Conservation (phyloP, 2,797 vertebrate species). For the Columba guinea region DNA sequence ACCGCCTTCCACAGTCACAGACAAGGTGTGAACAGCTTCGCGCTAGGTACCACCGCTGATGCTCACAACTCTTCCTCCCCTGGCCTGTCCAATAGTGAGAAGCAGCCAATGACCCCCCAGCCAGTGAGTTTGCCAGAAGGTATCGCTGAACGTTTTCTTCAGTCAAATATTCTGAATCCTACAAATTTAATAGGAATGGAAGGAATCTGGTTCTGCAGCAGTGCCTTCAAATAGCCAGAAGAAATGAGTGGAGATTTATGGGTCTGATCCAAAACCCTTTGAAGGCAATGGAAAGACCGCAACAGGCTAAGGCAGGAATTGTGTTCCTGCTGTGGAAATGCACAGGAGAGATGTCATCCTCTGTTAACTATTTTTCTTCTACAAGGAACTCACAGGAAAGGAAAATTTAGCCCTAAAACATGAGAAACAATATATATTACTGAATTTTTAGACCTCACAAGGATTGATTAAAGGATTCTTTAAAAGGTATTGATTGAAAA, state of each 20-base stretch:
- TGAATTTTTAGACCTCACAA: not conserved
- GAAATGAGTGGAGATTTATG: slow-evolving; percentile 18
- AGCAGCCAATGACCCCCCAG: not conserved
- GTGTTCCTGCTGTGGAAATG: not conserved
- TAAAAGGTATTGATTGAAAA: not conserved
- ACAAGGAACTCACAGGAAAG: not conserved
- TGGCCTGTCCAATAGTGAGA: not conserved
- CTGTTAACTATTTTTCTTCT: not conserved
- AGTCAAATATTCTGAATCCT: not conserved
- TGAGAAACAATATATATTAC: not conserved
- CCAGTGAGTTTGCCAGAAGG: not conserved
- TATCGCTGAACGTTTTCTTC: not conserved
- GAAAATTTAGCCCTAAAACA: not conserved
- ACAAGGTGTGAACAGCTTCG: not conserved
- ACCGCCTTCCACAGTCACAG: not conserved
- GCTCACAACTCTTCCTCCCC: not conserved
- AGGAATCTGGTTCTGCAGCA: slow-evolving; percentile 2
- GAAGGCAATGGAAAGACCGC: not conserved
- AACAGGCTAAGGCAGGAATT: slow-evolving; percentile 1
- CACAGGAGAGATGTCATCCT: not conserved
- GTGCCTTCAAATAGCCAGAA: not conserved
- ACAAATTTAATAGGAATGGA: not conserved
- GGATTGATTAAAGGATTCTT: not conserved
- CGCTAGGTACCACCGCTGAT: not conserved
- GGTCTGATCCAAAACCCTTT: slow-evolving; percentile 15